Base-by-base conservation (phyloP, 2,113 vertebrate species). In the Malaclemys terrapin region DNA sequence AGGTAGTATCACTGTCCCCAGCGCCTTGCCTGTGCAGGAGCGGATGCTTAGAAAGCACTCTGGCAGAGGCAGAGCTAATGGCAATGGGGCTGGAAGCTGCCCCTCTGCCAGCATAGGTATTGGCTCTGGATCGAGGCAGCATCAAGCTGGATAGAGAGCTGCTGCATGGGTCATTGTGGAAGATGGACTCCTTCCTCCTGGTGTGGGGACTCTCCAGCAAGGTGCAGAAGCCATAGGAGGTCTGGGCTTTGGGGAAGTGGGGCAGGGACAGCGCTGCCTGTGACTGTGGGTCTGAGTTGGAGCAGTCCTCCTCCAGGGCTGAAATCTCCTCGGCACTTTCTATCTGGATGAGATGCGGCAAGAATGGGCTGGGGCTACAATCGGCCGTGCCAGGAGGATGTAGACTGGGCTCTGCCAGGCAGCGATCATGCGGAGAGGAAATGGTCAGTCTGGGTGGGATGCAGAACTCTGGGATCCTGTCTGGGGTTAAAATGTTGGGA, bases 121-220 rank as follows among this genome's bases (percentile, higher is more conserved):
- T 98, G 3, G 98, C 98, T 56, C 98, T 96, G 95, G 98, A 98
- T 62, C 98, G 96, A 22, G 98, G 97, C 65, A 99, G 90, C 93
- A 62, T 35, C 72, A 99, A 91, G 90, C 94, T 76, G 42, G 95
- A 94, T 59, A 93, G 82, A 82, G 94, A 83, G 17, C 8, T 31
- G 0, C 29, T 62, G 42, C 11, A 16, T 1, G 98, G 88, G 38
- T 99, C 98, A 1, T 97, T 96, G 8, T 99, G 99, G 98, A 99
- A 99, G 92, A 99, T 98, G 1, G 99, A 99, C 96, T 99, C 99
- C 90, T 99, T 99, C 49, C 99, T 98, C 53, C 99, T 98, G 50
- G 99, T 99, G 97, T 99, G 99, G 14, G 99, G 99, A 91, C 99
- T 99, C 97, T 99, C 99, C 85, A 99, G 96, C 91, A 99, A 96